Conservation (phyloP, 2,888 invertebrate species). For the Hypolimnas misippus region DNA sequence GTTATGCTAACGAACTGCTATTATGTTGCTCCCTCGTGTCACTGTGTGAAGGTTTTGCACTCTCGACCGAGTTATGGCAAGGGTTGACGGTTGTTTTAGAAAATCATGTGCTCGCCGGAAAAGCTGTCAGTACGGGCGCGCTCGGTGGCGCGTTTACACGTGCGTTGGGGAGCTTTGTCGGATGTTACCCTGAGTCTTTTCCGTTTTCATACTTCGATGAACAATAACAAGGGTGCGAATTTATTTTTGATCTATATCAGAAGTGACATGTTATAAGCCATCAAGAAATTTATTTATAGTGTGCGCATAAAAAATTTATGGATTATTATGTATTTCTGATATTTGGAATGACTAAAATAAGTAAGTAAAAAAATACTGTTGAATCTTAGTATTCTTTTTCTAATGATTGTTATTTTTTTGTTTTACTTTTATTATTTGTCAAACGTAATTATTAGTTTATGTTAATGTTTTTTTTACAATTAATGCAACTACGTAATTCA, state of each 20-base stretch:
- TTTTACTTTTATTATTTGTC: no score
- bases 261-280: constrained; percentile 35
- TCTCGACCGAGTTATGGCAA: constrained; percentile 78
- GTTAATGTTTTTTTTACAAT: no score
- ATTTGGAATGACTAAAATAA: constrained; percentile 76
- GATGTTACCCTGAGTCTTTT: constrained; percentile 47
- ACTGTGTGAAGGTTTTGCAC: constrained; percentile 83
- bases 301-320: constrained; percentile 51
- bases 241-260: constrained; percentile 33
- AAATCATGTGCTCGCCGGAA: constrained; percentile 76
- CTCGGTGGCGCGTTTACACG: constrained; percentile 59
- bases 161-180: constrained; percentile 37
- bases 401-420: no score
- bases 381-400: neutral
- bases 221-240: constrained; percentile 42
- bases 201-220: constrained; percentile 46
- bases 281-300: constrained; percentile 21
- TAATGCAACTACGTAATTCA: no score
- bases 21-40: constrained; percentile 78
- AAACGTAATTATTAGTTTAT: no score
- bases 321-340: constrained; percentile 62
- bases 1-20: constrained; percentile 80
- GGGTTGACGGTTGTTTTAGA: constrained; percentile 77
- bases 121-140: constrained; percentile 57
- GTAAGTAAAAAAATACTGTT: constrained; percentile 60